A percentile compares a stretch with the other conserved stretches of the same genome.
These are phyloP conservation scores for Lota lota DNA, from an alignment of 2,113 vertebrate genomes.

Conservation along the genomic window DNA sequence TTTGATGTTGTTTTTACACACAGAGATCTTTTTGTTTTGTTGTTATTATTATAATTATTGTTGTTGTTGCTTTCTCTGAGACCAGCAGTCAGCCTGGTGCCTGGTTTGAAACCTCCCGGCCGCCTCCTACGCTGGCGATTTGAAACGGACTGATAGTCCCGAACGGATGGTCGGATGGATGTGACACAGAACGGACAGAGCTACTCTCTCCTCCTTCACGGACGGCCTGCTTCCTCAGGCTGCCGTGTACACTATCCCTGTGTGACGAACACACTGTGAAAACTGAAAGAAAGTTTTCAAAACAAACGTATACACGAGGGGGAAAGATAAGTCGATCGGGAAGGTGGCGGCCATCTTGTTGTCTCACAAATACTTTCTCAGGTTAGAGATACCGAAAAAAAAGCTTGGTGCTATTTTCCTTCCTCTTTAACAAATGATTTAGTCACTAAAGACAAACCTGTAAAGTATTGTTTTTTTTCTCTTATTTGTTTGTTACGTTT, in stretches of 20 bases:
- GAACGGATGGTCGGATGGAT: constrained; percentile 38
- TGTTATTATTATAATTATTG: not conserved
- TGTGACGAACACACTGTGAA: constrained; percentile 23
- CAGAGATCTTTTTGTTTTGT: constrained; percentile 18
- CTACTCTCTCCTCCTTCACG: constrained; percentile 18
- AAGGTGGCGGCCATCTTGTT: constrained; percentile 61
- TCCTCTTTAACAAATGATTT: constrained; percentile 41
- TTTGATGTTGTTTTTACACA: constrained; percentile 30
- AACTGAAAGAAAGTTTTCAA: too few relatives aligned
- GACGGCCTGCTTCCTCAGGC: not conserved
- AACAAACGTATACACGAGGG: not conserved
- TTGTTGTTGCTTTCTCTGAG: constrained; percentile 42
- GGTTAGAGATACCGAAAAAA: constrained; percentile 74
- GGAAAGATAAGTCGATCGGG: constrained; percentile 71
- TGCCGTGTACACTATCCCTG: not conserved
- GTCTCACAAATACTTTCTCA: constrained; percentile 73
- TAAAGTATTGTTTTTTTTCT: constrained; percentile 62
- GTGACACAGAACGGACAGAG: constrained; percentile 37
- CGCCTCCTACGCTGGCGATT: constrained; percentile 7
- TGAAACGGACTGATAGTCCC: constrained; percentile 47
- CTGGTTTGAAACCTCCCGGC: constrained; percentile 39
- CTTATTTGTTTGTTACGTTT: constrained; percentile 22
- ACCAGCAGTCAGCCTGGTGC: constrained; percentile 35
- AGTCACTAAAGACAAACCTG: constrained; percentile 66
- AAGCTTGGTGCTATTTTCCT: constrained; percentile 75